Conservation (phyloP, 2,113 vertebrate genomes). For the Python bivittatus region DNA sequence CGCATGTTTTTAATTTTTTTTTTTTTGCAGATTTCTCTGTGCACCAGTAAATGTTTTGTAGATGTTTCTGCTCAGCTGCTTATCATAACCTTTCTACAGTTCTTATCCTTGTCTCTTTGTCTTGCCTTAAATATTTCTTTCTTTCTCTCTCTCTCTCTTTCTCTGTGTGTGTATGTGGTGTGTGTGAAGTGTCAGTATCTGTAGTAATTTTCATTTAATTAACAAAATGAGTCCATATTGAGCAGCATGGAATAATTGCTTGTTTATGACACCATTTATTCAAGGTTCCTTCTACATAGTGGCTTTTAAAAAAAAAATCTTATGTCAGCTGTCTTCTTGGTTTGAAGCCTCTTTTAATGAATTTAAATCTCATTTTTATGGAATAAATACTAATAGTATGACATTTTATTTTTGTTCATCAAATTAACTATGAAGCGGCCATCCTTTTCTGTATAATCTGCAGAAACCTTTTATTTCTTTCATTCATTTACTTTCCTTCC, state of each 20-base stretch:
- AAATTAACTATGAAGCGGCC: neutral
- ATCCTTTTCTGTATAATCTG: neutral
- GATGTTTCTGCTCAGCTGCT: constrained; percentile 1
- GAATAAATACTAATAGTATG: neutral
- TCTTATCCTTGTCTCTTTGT: constrained; percentile 10
- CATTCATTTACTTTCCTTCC: neutral
- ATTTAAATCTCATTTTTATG: constrained; percentile 1
- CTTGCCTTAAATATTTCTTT: constrained; percentile 5
- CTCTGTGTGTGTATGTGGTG: neutral
- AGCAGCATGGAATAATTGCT: neutral
- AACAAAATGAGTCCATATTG: neutral
- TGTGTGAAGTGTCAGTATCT: neutral
- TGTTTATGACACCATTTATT: neutral
- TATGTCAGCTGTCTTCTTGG: fast-evolving
- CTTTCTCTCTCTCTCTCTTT: neutral
- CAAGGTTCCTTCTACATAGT: neutral
- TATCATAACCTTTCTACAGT: neutral
- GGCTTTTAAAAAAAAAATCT: neutral
- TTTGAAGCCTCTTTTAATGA: neutral
- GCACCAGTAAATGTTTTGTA: neutral
- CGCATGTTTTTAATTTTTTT: neutral
- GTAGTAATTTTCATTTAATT: neutral
- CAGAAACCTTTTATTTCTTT: neutral
- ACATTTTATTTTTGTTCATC: neutral
- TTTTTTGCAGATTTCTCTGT: neutral